Evolutionary conservation across 2,113 vertebrate genomes (phyloP).

Genomic region (Pontoporia blainvillei): DNA sequence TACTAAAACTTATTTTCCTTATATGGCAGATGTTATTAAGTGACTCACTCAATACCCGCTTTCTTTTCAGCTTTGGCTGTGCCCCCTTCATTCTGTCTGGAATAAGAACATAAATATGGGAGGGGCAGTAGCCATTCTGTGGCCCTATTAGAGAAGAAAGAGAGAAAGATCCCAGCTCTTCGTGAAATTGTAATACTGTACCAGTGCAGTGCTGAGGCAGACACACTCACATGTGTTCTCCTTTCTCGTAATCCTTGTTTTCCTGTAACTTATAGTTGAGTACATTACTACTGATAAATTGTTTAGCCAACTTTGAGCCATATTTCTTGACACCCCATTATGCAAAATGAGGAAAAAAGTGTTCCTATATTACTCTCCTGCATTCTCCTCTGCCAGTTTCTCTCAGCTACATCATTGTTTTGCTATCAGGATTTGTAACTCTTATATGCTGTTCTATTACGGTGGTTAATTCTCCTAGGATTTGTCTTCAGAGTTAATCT

Average conservation of each 20-base stretch:
- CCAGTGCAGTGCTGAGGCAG: background rate
- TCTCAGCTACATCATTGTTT: conserved; percentile 49
- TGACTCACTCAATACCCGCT: background rate
- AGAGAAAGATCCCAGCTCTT: background rate
- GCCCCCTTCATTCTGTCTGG: background rate
- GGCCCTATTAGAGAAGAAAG: background rate
- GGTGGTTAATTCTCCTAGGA: conserved; percentile 51
- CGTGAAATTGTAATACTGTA: background rate
- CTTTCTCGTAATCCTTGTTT: background rate
- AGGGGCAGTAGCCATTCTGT: background rate
- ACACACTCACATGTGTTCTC: background rate
- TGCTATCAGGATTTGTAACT: conserved; percentile 56
- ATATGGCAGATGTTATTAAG: background rate
- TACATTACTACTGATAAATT: background rate
- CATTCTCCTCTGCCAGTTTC: conserved; percentile 13
- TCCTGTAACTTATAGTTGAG: background rate
- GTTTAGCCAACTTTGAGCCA: background rate
- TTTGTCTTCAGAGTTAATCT: conserved; percentile 66
- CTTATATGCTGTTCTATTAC: conserved; percentile 57
- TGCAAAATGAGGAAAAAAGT: background rate
- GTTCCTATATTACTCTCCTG: background rate
- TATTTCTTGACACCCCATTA: conserved; percentile 27
- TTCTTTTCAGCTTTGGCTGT: background rate
- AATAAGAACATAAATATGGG: background rate
- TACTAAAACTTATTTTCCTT: background rate